Evolutionary conservation across 2,888 invertebrate genomes (phyloP).

Genomic region (Drosophila melanocephala): DNA sequence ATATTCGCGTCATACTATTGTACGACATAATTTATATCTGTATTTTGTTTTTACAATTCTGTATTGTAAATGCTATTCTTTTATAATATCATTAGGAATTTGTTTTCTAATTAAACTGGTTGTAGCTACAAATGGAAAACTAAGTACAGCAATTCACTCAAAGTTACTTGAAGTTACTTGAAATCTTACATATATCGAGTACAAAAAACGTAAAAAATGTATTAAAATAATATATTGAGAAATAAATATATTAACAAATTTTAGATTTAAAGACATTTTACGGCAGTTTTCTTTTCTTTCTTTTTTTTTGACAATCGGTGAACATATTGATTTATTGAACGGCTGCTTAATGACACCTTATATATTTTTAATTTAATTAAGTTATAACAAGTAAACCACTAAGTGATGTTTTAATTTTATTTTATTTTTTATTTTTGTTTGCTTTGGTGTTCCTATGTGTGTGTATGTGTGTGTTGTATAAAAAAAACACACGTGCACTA

Average conservation of each 20-base stretch:
- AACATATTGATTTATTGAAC: slow-evolving; percentile 47
- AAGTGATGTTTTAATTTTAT: slow-evolving; percentile 52
- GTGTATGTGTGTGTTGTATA: slow-evolving; percentile 37
- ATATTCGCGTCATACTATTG: slow-evolving; percentile 16
- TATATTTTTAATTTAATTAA: slow-evolving; percentile 44
- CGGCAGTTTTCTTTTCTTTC: slow-evolving; percentile 65
- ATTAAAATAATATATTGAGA: slow-evolving; percentile 15
- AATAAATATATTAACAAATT: slow-evolving; percentile 15
- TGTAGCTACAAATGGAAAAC: slow-evolving; percentile 52
- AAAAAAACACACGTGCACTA: slow-evolving; percentile 48
- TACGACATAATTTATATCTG: slow-evolving; percentile 1
- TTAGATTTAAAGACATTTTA: slow-evolving; percentile 53
- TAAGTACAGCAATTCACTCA: slow-evolving; percentile 7
- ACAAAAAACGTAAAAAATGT: slow-evolving; percentile 18
- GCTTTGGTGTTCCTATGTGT: slow-evolving; percentile 24
- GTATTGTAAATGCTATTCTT: slow-evolving; percentile 39
- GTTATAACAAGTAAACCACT: slow-evolving; percentile 72
- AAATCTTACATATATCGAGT: slow-evolving; percentile 38
- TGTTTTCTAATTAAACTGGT: slow-evolving; percentile 12
- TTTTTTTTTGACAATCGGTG: slow-evolving; percentile 13
- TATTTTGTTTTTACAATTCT: slow-evolving; percentile 43
- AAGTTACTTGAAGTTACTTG: slow-evolving; percentile 16
- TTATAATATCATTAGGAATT: slow-evolving; percentile 67
- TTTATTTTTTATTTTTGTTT: slow-evolving; percentile 13
- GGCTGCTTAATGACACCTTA: slow-evolving; percentile 37